These are phyloP conservation scores for Percopsis omiscomaycus DNA, from an alignment of 2,797 vertebrate species.

Conservation along the genomic window DNA sequence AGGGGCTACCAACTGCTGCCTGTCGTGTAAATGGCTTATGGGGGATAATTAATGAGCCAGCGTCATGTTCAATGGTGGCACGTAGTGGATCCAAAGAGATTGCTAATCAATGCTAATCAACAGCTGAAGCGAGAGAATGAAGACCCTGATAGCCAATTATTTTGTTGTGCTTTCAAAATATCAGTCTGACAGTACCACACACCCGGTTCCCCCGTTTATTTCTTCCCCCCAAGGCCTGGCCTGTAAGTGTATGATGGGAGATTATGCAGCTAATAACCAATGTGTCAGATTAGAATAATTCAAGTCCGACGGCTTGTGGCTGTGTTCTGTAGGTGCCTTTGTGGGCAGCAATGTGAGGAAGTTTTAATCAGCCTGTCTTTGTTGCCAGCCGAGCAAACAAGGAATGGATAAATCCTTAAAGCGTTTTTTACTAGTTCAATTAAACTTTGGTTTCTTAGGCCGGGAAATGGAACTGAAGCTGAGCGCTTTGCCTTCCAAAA, in stretches of 20 bases:
- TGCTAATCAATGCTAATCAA: constrained; percentile 1
- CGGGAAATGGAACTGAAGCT: too few species aligned
- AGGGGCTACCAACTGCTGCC: background rate
- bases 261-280: background rate
- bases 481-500: too few species aligned
- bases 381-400: too few species aligned
- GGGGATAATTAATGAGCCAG: background rate
- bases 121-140: background rate
- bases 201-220: background rate
- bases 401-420: too few species aligned
- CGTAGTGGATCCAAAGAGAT: background rate
- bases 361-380: too few species aligned
- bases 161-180: background rate
- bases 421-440: too few species aligned
- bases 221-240: background rate
- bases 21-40: background rate
- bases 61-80: background rate
- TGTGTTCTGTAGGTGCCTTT: background rate
- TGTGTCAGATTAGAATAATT: background rate
- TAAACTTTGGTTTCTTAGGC: too few species aligned
- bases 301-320: background rate
- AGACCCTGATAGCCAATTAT: constrained; percentile 1
- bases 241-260: background rate
- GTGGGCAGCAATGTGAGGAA: background rate
- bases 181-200: background rate